Evolutionary conservation across 2,797 vertebrate species (phyloP).

Genomic region (Pyrrhura leucotis): DNA sequence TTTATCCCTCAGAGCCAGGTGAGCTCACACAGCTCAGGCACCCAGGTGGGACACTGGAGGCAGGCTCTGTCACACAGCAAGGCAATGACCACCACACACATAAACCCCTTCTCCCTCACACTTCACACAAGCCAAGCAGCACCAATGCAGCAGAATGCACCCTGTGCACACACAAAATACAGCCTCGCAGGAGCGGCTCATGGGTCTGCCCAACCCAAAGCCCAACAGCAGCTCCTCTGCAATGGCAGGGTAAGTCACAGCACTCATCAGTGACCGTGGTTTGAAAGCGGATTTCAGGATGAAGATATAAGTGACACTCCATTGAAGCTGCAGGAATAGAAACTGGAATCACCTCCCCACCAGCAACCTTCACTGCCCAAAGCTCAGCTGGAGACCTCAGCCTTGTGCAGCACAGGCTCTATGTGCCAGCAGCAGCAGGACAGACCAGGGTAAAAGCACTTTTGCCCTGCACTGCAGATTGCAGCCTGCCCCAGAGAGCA

Average conservation of each 20-base stretch:
- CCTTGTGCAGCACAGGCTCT: neutral
- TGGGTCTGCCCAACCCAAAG: neutral
- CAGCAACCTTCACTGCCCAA: neutral
- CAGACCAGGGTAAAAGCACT: neutral
- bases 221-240: neutral
- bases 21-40: neutral
- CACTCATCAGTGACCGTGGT: neutral
- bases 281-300: neutral
- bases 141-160: neutral
- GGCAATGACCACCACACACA: neutral
- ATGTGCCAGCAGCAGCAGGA: accelerated
- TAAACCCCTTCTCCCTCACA: neutral
- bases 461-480: accelerated
- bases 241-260: neutral
- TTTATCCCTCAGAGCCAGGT: neutral
- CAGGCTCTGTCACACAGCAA: neutral
- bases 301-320: neutral
- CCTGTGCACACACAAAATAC: accelerated
- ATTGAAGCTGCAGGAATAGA: neutral
- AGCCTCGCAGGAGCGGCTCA: accelerated
- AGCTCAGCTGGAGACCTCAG: neutral
- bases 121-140: neutral
- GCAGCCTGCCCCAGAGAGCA: neutral
- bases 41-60: neutral
- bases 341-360: neutral